Conservation (phyloP, 2,113 vertebrate species). For the Perca fluviatilis region DNA sequence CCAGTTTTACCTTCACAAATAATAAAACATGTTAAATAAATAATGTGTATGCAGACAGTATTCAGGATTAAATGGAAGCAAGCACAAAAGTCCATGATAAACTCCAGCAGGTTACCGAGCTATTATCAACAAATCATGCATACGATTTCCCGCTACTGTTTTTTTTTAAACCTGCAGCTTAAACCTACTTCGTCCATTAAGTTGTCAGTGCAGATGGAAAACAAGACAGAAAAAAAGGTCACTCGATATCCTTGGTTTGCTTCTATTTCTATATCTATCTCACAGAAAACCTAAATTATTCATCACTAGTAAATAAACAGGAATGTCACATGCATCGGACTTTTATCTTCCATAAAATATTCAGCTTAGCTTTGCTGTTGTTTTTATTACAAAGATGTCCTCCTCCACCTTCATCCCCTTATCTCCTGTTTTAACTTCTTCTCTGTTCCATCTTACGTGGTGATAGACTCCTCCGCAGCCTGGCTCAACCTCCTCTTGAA, state of each 20-base stretch:
- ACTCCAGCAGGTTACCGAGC: slow-evolving; percentile 1
- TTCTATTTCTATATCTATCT: slow-evolving; percentile 11
- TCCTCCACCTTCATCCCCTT: slow-evolving; percentile 14
- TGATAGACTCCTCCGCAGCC: slow-evolving; percentile 13
- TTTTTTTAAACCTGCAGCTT: slow-evolving; percentile 14
- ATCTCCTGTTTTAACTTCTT: slow-evolving; percentile 11
- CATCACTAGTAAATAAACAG: slow-evolving; percentile 37
- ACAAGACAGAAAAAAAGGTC: neutral
- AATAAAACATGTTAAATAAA: too few species aligned
- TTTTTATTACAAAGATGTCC: slow-evolving; percentile 11
- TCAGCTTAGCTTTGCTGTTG: slow-evolving; percentile 27
- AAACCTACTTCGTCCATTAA: slow-evolving; percentile 15
- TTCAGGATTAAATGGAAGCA: slow-evolving; percentile 16
- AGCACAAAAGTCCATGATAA: slow-evolving; percentile 15
- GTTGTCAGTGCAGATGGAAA: slow-evolving; percentile 12
- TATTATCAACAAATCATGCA: slow-evolving; percentile 21
- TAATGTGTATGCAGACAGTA: too few species aligned
- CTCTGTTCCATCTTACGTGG: neutral
- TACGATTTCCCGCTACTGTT: slow-evolving; percentile 5
- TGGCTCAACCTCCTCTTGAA: neutral
- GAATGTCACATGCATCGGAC: slow-evolving; percentile 35
- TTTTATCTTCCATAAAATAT: slow-evolving; percentile 42
- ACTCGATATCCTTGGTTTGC: neutral
- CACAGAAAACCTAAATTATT: slow-evolving; percentile 34
- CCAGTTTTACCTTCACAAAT: too few species aligned